Base-by-base conservation (phyloP, 2,888 invertebrate species). In the Mesorhabditis sp. region DNA sequence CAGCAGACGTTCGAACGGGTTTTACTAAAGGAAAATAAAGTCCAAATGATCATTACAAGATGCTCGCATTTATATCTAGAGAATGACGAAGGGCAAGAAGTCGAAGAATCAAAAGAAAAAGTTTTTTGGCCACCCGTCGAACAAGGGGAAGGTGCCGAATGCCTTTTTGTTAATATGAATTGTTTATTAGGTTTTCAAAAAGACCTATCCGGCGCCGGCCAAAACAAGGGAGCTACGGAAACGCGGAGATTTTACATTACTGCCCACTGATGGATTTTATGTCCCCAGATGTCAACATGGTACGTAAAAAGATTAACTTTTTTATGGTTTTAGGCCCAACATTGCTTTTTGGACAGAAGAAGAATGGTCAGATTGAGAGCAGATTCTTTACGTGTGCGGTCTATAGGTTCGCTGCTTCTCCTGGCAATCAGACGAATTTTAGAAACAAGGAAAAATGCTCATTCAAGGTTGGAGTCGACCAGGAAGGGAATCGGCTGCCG, bases 331-430 rank as follows among this genome's bases (percentile, higher is more conserved):
- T 45, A 81, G 80, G 82, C n/a, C 82, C 82, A 3, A 82, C 82
- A 70, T 74, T 82, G 10, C 72, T 82, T 5, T 82, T 82, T 67
- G 75, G 72, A 44, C 75, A 76, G 45, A 77, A 74, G 44, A 70
- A 70, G 28, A 71, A 69, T 15, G 71, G 58, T 64, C 65, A 6
- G 7, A 64, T 61, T 45, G 62, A 13, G 67, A 67, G 58, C 65
- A 69, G 65, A 62, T 70, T n/a, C 72, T 82, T 80, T 70, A 69
- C 82, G 1, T 82, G 82, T 70, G 82, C 82, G 7, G 77, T 82
- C 50, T 82, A 76, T 70, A 75, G 80, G 71, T 79, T 43, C 4
- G 13, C 2, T 13, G 4, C 10, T 67, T 63, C 28, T 28, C 58
- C n/a, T 65, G 65, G 50, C n/a, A 4, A 15, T 4, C 43, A 2